These are phyloP conservation scores for Malacoctenus gilli DNA, from an alignment of 2,797 vertebrate genomes.

Conservation along the genomic window DNA sequence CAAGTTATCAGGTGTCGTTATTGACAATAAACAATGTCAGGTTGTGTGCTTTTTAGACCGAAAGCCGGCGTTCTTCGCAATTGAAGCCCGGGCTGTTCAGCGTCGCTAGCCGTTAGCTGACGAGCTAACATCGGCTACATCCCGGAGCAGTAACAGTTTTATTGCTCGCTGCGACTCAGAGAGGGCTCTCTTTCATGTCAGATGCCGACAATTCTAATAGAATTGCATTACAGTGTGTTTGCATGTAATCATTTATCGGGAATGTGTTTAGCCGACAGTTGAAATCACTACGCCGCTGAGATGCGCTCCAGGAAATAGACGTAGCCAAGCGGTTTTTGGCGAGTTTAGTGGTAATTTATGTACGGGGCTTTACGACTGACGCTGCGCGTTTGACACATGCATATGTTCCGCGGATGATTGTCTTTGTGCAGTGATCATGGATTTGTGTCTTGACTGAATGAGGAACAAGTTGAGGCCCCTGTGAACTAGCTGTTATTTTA, in stretches of 20 bases:
- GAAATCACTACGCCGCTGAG: neutral
- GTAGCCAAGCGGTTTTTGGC: conserved; percentile 26
- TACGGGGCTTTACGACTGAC: too few species aligned
- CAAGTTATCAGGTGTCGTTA: too few species aligned
- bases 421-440: too few species aligned
- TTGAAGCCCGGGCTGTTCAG: conserved; percentile 40
- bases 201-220: too few species aligned
- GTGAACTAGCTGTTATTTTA: conserved; percentile 6
- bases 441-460: neutral
- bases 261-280: too few species aligned
- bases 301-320: conserved; percentile 68
- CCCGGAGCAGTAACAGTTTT: conserved; percentile 1
- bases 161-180: neutral
- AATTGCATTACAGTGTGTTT: accelerated
- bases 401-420: too few species aligned
- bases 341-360: too few species aligned
- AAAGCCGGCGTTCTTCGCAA: neutral
- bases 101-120: conserved; percentile 39
- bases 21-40: accelerated
- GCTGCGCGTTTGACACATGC: too few species aligned
- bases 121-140: conserved; percentile 40
- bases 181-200: too few species aligned
- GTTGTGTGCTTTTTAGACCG: too few species aligned
- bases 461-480: neutral
- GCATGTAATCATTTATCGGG: too few species aligned